Conservation (phyloP, 1,140 invertebrate genomes). For the Stenopsyche tienmushanensis region DNA sequence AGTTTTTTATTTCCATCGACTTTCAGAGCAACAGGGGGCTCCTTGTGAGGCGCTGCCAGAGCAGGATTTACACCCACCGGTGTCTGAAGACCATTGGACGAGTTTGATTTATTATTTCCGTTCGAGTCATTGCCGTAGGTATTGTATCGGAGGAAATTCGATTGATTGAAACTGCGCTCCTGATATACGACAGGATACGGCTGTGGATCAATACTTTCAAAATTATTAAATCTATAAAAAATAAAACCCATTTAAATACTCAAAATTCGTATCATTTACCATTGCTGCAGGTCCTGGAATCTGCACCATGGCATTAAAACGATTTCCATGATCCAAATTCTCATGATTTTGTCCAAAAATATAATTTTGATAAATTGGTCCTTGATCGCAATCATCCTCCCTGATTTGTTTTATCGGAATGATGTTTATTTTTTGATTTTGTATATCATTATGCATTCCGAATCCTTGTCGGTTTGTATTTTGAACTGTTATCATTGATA, state of each 20-base stretch:
- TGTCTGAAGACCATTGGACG: too few species aligned
- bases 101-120: slow-evolving; percentile 1
- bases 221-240: not conserved
- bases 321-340: not conserved
- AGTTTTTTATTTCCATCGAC: not conserved
- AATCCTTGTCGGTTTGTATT: too few species aligned
- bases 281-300: not conserved
- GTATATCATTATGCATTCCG: too few species aligned
- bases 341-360: not conserved
- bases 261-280: not conserved
- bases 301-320: not conserved
- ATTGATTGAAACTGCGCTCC: not conserved
- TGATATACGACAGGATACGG: not conserved
- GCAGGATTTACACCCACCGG: not conserved
- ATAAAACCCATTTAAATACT: slow-evolving; percentile 9
- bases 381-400: not conserved
- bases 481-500: too few species aligned
- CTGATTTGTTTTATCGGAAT: not conserved
- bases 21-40: not conserved
- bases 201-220: not conserved
- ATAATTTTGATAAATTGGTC: not conserved
- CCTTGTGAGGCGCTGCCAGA: not conserved
- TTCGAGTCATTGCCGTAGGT: not conserved
- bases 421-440: not conserved
- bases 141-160: not conserved